Percentiles rank a stretch among this genome's conserved stretches.
Evolutionary conservation across 2,888 invertebrate genomes (phyloP).

Genomic region (Ophioninae sp.): DNA sequence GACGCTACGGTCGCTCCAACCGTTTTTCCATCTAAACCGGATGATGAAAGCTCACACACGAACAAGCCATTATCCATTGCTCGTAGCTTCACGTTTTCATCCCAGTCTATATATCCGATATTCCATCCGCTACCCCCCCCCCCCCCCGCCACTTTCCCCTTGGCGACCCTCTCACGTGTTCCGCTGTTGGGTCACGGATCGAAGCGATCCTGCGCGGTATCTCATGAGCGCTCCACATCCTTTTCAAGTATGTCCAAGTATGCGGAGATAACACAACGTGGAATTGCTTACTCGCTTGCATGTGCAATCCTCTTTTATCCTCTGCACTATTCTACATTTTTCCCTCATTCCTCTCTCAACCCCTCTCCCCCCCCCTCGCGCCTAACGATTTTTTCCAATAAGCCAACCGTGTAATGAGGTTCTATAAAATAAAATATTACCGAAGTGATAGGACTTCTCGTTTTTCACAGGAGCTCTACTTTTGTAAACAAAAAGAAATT

Average conservation of each 20-base stretch:
- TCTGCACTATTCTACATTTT: not conserved
- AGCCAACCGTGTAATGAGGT: too few relatives aligned
- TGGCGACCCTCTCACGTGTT: too few relatives aligned
- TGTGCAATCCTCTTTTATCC: slow-evolving; percentile 47
- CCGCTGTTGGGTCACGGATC: too few relatives aligned
- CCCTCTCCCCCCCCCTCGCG: too few relatives aligned
- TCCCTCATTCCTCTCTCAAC: too few relatives aligned
- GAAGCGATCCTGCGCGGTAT: too few relatives aligned
- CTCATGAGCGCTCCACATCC: slow-evolving; percentile 34
- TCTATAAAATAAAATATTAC: too few relatives aligned
- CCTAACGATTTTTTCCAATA: too few relatives aligned
- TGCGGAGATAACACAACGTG: slow-evolving; percentile 28
- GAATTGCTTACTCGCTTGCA: slow-evolving; percentile 39
- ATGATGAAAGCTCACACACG: slow-evolving; percentile 1
- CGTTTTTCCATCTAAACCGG: slow-evolving; percentile 7
- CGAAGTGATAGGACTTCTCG: too few relatives aligned
- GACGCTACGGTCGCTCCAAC: not conserved
- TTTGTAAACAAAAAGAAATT: too few relatives aligned
- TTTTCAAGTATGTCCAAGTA: slow-evolving; percentile 35
- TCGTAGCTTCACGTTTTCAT: slow-evolving; percentile 27
- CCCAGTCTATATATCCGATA: not conserved
- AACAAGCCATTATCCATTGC: slow-evolving; percentile 10
- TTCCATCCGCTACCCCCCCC: slow-evolving; percentile 1
- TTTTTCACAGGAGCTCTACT: too few relatives aligned
- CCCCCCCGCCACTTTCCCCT: too few relatives aligned